Percentiles rank a stretch among this genome's conserved stretches.
These are phyloP conservation scores for Penelope pileata DNA, from an alignment of 2,113 vertebrate genomes.

Conservation along the genomic window DNA sequence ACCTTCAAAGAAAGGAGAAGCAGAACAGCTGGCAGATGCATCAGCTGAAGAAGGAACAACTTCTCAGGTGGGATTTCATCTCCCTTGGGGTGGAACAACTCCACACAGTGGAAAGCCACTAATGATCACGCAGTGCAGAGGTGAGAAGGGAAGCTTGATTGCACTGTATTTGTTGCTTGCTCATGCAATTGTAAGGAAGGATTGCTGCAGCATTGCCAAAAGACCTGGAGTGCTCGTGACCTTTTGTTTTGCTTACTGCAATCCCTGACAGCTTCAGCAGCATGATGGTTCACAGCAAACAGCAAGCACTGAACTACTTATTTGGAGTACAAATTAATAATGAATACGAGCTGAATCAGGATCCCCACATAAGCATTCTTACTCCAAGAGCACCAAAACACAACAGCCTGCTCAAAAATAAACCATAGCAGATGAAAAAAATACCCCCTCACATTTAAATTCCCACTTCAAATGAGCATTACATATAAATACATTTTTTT, in stretches of 20 bases:
- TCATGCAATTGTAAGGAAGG: not conserved
- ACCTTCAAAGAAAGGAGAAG: not conserved
- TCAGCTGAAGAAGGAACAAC: not conserved
- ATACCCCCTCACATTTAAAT: not conserved
- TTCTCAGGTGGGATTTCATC: slow-evolving; percentile 25
- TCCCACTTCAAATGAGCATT: not conserved
- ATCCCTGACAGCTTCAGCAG: not conserved
- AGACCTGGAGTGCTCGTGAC: not conserved
- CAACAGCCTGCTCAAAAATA: not conserved
- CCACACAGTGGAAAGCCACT: not conserved
- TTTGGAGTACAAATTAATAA: not conserved
- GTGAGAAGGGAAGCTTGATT: not conserved
- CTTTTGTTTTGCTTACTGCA: slow-evolving; percentile 25
- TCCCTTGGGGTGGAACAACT: not conserved
- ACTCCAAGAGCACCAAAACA: not conserved
- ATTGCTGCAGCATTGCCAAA: not conserved
- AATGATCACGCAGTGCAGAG: not conserved
- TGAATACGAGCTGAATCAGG: not conserved
- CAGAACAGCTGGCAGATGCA: not conserved
- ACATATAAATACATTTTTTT: not conserved
- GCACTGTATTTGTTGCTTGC: not conserved
- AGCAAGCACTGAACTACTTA: not conserved
- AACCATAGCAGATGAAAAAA: not conserved
- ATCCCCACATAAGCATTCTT: not conserved
- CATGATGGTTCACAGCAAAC: not conserved